These are phyloP conservation scores for Spisula subtruncata DNA, from an alignment of 2,888 invertebrate genomes.

Conservation along the genomic window DNA sequence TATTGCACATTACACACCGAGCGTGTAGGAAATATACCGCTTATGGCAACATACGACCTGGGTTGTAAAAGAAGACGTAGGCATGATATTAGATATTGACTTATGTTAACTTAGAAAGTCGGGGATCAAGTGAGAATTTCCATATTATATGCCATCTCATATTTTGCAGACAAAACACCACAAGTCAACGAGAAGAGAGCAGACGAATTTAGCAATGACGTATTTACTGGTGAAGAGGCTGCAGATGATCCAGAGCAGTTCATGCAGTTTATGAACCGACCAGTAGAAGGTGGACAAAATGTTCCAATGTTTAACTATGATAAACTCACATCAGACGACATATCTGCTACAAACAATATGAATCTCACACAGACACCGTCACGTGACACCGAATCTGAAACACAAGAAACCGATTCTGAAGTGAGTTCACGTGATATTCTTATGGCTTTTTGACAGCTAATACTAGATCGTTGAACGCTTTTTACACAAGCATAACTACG, in stretches of 20 bases:
- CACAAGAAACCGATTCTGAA: not conserved
- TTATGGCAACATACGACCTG: too few relatives aligned
- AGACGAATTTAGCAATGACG: slow-evolving; percentile 49
- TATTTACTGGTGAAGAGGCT: slow-evolving; percentile 18
- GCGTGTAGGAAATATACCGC: too few relatives aligned
- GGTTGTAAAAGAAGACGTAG: too few relatives aligned
- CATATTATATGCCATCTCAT: not conserved
- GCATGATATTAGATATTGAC: too few relatives aligned
- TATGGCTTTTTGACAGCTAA: too few relatives aligned
- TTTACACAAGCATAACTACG: too few relatives aligned
- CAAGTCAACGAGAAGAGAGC: slow-evolving; percentile 31
- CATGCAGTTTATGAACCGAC: slow-evolving; percentile 37
- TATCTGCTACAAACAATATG: not conserved
- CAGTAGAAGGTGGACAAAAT: slow-evolving; percentile 55
- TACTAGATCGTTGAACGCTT: too few relatives aligned
- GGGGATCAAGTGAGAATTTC: too few relatives aligned
- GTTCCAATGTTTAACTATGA: slow-evolving; percentile 60
- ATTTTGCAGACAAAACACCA: slow-evolving; percentile 10
- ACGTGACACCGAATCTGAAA: not conserved
- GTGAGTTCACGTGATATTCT: too few relatives aligned
- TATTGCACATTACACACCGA: too few relatives aligned
- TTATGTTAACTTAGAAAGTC: too few relatives aligned
- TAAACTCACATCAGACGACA: slow-evolving; percentile 15
- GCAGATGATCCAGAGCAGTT: slow-evolving; percentile 35
- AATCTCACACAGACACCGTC: not conserved